Base-by-base conservation (phyloP, 2,888 invertebrate species). In the Acrocyrtus sp. region DNA sequence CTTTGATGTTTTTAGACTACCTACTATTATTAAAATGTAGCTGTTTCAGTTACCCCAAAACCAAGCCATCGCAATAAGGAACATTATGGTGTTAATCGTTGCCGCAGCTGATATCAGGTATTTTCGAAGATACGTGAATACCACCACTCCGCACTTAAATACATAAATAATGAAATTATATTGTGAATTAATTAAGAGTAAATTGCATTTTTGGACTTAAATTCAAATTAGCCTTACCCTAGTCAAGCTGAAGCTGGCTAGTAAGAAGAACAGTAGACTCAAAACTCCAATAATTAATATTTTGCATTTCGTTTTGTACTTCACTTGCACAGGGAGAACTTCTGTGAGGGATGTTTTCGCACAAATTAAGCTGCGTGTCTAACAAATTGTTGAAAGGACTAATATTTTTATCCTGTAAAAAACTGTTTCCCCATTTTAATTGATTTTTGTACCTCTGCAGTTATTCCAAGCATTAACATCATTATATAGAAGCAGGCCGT, bases 1-100 rank as follows among this genome's bases (percentile, higher is more conserved):
- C n/a, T n/a, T n/a, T n/a, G n/a, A n/a, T n/a, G n/a, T n/a, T n/a
- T n/a, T n/a, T n/a, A n/a, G n/a, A n/a, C n/a, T n/a, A n/a, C n/a
- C n/a, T n/a, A n/a, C n/a, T n/a, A n/a, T n/a, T n/a, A n/a, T n/a
- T 39, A 48, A 47, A 26, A 17, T 12, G 27, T 53, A 29, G 0
- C 17, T 26, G 12, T 45, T 34, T 41, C 15, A 53, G 26, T 26
- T 50, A 63, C 70, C 70, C 47, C 41, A 63, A 24, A 56, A 27
- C 70, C 70, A 70, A 1, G 63, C 26, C 39, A 51, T 48, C 24
- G 47, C 70, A 34, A 70, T 34, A 0, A 50, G 12, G 19, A 70
- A 41, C 1, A 26, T 3, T 1, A 57, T n/a, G n/a, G n/a, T n/a
- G n/a, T n/a, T n/a, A n/a, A n/a, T n/a, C n/a, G n/a, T n/a, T n/a